Evolutionary conservation across 2,113 vertebrate species (phyloP), one percentile per base, ranked within the genome.

Genomic region (Chamaea fasciata): DNA sequence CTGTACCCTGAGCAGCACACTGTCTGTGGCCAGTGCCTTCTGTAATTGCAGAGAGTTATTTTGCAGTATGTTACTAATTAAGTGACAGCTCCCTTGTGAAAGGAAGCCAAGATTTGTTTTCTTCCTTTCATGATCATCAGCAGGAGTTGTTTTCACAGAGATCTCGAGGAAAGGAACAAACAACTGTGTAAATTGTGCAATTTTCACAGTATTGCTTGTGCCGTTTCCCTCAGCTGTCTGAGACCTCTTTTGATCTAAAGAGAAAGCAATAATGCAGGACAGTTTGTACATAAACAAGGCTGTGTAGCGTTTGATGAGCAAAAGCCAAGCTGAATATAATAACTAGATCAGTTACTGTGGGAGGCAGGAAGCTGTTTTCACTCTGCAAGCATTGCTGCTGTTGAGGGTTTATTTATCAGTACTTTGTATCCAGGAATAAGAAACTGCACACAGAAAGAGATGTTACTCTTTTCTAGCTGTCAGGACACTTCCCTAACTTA

Each of bases 201-300:
- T 96, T 87, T 94, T 79, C 59, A 62, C 49, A 55, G 67, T 80
- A 89, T 92, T 85, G 76, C 49, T 71, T 70, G 74, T 87, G 79
- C 79, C 3, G 0, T 85, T 88, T 68, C 70, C 24, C 46, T 65
- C 79, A 75, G 79, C 60, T 93, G 59, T 53, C 63, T 0, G 0
- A 78, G 85, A 69, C 50, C 55, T 71, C 87, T 95, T 75, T 85
- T 46, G 15, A 71, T 67, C 83, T 73, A 24, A 80, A 80, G 90
- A 78, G 87, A 92, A 88, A 77, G 88, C 63, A 81, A 62, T 90
- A 90, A 62, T 47, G 24, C 39, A 77, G 93, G 92, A 91, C 91
- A 95, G 80, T 91, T 70, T 95, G 94, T 96, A 90, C 90, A 62
- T 71, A 97, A 97, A 96, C 96, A 97, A 77, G 16, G 44, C 10